Evolutionary conservation across 2,113 vertebrate genomes (phyloP), one percentile per base, ranked within the genome.

Genomic region (Budorcas taxicolor): DNA sequence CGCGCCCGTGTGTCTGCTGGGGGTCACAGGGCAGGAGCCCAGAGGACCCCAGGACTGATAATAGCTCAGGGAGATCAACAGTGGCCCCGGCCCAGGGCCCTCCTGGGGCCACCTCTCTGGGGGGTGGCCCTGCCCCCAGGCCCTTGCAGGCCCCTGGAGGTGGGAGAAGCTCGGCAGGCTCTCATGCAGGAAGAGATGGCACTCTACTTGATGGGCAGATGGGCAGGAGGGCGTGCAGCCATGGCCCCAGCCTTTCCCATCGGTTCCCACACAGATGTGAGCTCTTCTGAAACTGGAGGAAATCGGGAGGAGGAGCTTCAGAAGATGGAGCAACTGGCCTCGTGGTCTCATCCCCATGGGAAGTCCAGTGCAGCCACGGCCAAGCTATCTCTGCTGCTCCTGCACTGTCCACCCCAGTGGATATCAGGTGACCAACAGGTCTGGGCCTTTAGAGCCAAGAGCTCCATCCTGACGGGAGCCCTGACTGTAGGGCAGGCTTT

Each of bases 311-410:
- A 55, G 16, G 43, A 36, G n/a, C 57, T 21, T 29, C 0, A 27
- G 10, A 17, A n/a, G 33, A 6, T 2, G 40, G 29, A 15, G 50
- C 19, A 50, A 40, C 50, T 1, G 12, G 52, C 81, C 17, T 14
- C 2, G 1, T 6, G 23, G 5, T 6, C 25, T 6, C 29, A 1
- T 5, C 15, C 3, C n/a, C 8, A 0, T 3, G 36, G 2, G 6
- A 15, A 17, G 21, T 3, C 53, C 31, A 12, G 33, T 1, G 13
- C 57, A 7, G 47, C 47, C 50, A 2, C 0, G 0, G 52, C 43
- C 5, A 0, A 40, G 50, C 25, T 31, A 47, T 21, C 43, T 5
- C 82, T 60, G 1, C 45, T 64, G 19, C 83, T 3, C 33, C 82
- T 11, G 9, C 47, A 47, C 29, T 33, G 78, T 52, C 78, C 31